A percentile compares a stretch with the other conserved stretches of the same genome.
phyloP scores from a whole-genome alignment of 2,888 invertebrate genomes.

The Agrypnus murinus region DNA sequence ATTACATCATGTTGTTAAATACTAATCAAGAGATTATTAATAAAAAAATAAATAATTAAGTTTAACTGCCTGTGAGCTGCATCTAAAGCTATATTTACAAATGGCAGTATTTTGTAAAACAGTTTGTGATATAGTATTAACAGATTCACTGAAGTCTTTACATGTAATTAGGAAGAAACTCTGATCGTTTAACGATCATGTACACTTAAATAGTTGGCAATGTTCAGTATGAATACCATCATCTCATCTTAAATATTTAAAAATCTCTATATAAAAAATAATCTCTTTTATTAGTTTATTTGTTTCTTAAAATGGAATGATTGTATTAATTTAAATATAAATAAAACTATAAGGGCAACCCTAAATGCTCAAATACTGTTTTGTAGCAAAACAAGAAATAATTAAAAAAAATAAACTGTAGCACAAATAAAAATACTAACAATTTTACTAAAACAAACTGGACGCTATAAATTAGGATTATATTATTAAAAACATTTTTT shows the following conservation, averaged over 20 bases:
- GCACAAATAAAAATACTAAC: too few relatives aligned
- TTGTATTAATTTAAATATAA: conserved; percentile 9
- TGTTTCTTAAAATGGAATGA: conserved; percentile 43
- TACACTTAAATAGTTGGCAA: conserved; percentile 53
- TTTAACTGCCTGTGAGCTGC: conserved; percentile 50
- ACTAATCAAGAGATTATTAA: too few relatives aligned
- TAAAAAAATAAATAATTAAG: neutral
- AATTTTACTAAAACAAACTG: neutral
- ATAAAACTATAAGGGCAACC: neutral
- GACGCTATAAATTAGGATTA: neutral
- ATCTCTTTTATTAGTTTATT: conserved; percentile 13
- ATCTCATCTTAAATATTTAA: neutral
- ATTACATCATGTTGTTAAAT: too few relatives aligned
- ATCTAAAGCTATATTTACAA: conserved; percentile 63
- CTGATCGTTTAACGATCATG: conserved; percentile 55
- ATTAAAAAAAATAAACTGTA: too few relatives aligned
- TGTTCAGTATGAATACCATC: conserved; percentile 41
- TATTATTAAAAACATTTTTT: too few relatives aligned
- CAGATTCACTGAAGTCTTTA: conserved; percentile 49
- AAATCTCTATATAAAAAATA: conserved; percentile 27
- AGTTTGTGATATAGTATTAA: conserved; percentile 51
- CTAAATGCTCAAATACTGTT: conserved; percentile 34
- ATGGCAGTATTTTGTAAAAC: conserved; percentile 63
- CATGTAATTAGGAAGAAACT: conserved; percentile 60
- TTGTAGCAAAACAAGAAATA: too few relatives aligned